A percentile compares a stretch with the other conserved stretches of the same genome.
Evolutionary conservation across 1,140 invertebrate species (phyloP).

Genomic region (Agrypnia vestita): DNA sequence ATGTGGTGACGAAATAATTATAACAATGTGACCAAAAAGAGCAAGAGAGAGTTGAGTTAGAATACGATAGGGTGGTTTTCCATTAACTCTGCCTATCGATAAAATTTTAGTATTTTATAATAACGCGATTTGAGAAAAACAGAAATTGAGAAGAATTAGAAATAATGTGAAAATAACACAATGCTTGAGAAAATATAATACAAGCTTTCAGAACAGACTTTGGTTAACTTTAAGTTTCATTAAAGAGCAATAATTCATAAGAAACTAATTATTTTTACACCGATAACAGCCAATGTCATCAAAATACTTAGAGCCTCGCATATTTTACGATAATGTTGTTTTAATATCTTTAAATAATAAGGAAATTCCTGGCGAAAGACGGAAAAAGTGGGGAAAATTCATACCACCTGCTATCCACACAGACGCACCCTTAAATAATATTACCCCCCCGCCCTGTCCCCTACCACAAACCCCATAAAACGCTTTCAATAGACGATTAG

Average conservation of each 20-base stretch:
- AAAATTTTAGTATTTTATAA: no score
- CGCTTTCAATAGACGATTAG: conserved; percentile 39
- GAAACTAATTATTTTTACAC: conserved; percentile 29
- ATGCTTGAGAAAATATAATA: no score
- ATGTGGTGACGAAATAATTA: no score
- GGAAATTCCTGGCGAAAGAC: conserved; percentile 34
- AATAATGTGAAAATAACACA: no score
- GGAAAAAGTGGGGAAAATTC: conserved; percentile 22
- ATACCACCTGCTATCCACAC: conserved; percentile 29
- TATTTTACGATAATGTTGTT: conserved; percentile 42
- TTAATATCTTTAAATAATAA: conserved; percentile 47
- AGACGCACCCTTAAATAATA: conserved; percentile 23
- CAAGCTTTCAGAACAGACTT: no score
- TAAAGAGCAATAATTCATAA: conserved; percentile 18
- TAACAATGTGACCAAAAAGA: no score
- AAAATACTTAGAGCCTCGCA: conserved; percentile 31
- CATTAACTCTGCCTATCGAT: no score
- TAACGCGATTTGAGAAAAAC: no score
- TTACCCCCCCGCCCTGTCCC: not conserved
- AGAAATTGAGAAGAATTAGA: no score
- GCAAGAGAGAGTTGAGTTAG: no score
- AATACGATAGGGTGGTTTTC: no score
- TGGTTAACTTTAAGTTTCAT: not conserved
- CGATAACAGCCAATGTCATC: conserved; percentile 35
- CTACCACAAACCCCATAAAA: not conserved